Conservation (phyloP, 2,888 invertebrate genomes). For the Pterostichus niger region DNA sequence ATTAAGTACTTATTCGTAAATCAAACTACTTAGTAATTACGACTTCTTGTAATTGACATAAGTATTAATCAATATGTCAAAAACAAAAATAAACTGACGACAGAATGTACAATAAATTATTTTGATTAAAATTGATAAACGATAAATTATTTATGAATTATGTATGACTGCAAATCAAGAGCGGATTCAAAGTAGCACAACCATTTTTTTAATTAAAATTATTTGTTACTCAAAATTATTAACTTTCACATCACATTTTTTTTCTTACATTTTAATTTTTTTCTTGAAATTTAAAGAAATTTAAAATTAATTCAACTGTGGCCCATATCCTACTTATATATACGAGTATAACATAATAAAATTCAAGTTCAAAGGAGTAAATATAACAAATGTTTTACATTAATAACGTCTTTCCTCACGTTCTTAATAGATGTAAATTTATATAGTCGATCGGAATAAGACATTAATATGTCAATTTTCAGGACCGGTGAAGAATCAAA, state of each 20-base stretch:
- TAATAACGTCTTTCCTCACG: too few relatives aligned
- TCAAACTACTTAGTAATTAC: conserved; percentile 10
- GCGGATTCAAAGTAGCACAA: conserved; percentile 8
- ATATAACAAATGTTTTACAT: too few relatives aligned
- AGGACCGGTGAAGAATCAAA: too few relatives aligned
- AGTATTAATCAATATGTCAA: conserved; percentile 41
- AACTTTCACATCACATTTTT: conserved; percentile 6
- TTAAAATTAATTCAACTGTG: too few relatives aligned
- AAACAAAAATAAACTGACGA: conserved; percentile 10
- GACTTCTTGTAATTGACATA: conserved; percentile 6
- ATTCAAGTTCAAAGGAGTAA: too few relatives aligned
- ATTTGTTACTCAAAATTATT: not conserved
- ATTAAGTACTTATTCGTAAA: conserved; percentile 12
- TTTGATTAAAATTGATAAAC: conserved; percentile 35
- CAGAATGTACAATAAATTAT: conserved; percentile 16
- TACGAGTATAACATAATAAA: too few relatives aligned
- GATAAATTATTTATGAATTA: conserved; percentile 5
- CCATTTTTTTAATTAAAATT: not conserved
- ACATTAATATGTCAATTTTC: too few relatives aligned
- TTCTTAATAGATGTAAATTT: too few relatives aligned
- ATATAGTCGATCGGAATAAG: too few relatives aligned
- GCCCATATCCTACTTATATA: too few relatives aligned
- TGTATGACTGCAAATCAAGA: not conserved
- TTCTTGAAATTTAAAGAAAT: too few relatives aligned
- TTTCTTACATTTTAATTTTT: too few relatives aligned